Conservation (phyloP, 2,888 invertebrate genomes). For the Trichopoda pennipes region DNA sequence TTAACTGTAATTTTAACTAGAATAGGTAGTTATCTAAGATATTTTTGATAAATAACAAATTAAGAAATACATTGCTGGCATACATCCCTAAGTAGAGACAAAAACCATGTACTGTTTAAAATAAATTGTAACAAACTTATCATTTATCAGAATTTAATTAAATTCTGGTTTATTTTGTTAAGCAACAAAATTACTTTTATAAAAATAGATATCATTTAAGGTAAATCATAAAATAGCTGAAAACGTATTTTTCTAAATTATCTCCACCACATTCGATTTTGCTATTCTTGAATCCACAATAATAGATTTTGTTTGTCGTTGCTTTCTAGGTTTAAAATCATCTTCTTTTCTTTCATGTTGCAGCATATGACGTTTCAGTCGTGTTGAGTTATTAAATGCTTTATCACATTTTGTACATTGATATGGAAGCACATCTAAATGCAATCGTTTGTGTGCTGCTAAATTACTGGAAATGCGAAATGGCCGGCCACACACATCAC, state of each 20-base stretch:
- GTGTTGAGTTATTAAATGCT: slow-evolving; percentile 78
- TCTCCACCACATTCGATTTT: slow-evolving; percentile 69
- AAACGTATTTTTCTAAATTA: slow-evolving; percentile 42
- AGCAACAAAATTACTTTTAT: slow-evolving; percentile 7
- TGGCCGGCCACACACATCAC: slow-evolving; percentile 76
- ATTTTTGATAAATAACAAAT: too few species aligned
- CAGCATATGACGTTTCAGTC: slow-evolving; percentile 77
- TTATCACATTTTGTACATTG: slow-evolving; percentile 78
- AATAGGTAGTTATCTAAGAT: too few species aligned
- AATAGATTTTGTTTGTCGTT: slow-evolving; percentile 35
- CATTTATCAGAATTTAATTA: too few species aligned
- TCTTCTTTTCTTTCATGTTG: slow-evolving; percentile 69
- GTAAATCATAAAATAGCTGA: slow-evolving; percentile 4
- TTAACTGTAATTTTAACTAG: too few species aligned
- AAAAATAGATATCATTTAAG: slow-evolving; percentile 25
- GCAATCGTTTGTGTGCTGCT: slow-evolving; percentile 77
- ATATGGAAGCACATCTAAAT: slow-evolving; percentile 78
- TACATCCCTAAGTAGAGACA: too few species aligned
- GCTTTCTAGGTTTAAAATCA: slow-evolving; percentile 54
- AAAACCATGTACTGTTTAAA: too few species aligned
- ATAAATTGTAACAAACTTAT: neutral
- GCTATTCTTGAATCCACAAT: slow-evolving; percentile 65
- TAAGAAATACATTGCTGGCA: too few species aligned
- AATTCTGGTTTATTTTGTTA: neutral
- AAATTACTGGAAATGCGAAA: slow-evolving; percentile 80